phyloP scores from a whole-genome alignment of 2,797 vertebrate species.

The Enteromius afrohamiltoni region DNA sequence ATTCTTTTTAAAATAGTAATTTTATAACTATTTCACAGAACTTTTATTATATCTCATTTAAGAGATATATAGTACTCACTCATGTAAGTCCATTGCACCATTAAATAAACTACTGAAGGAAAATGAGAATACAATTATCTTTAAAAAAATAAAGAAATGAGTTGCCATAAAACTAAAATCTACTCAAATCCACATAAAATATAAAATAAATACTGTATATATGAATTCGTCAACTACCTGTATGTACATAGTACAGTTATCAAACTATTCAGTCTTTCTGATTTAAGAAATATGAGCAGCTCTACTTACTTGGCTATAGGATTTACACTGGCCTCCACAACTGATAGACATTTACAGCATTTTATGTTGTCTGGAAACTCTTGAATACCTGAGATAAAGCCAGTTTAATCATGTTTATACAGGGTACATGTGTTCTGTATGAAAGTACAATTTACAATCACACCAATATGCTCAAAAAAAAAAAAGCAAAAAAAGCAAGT shows the following conservation, averaged over 20 bases:
- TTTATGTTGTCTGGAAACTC: slow-evolving; percentile 99
- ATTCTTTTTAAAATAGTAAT: too few relatives aligned
- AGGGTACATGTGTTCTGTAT: not conserved
- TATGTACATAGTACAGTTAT: not conserved
- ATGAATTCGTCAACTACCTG: not conserved
- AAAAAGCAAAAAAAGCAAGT: not conserved
- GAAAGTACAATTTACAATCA: not conserved
- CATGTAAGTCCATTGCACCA: not conserved
- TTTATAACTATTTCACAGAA: not conserved
- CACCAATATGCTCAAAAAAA: not conserved
- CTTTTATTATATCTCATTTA: not conserved
- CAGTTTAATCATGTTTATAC: slow-evolving; percentile 5
- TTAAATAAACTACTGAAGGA: not conserved
- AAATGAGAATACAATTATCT: not conserved
- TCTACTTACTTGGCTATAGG: slow-evolving; percentile 97
- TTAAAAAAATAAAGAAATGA: not conserved
- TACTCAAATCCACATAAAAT: not conserved
- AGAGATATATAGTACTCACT: not conserved
- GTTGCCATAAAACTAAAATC: not conserved
- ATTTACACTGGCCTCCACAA: slow-evolving; percentile 99
- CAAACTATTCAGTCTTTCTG: not conserved
- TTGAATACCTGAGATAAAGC: slow-evolving; percentile 87
- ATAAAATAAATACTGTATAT: not conserved
- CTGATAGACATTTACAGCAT: slow-evolving; percentile 98
- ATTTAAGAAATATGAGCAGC: not conserved